Base-by-base conservation (phyloP, 2,113 vertebrate genomes). In the Sorex araneus region DNA sequence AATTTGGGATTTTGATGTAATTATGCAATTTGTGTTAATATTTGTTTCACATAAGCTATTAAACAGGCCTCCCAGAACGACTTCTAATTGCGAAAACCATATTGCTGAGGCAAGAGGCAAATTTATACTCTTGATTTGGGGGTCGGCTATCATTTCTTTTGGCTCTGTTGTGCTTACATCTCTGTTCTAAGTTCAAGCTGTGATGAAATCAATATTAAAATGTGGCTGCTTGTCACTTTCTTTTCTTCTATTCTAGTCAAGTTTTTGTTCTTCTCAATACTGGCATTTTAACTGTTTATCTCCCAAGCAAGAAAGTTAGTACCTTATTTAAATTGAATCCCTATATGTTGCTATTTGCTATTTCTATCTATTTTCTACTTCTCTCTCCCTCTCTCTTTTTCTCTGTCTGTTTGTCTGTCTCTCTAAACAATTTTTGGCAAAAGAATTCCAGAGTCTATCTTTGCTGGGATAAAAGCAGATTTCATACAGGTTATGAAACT, bases 11-110 rank as follows among this genome's bases (percentile, higher is more conserved):
- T 97, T 96, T 97, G 96, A 97, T 97, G 95, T 97, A 97, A 98
- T 98, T 97, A 97, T 95, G 95, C 96, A 96, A 98, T 97, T 98
- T 98, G 97, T 97, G 97, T 97, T 98, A 98, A 98, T 98, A 98
- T 98, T 98, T 98, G 97, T 97, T 98, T 97, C 97, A 4, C 96
- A 96, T 89, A 97, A 96, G 97, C 97, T 97, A 97, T 97, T 97
- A 95, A 97, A 93, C 91, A 96, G 97, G 94, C 95, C 95, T 97
- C 97, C 95, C 86, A 90, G 97, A 98, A 97, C 57, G 97, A 97
- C 96, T 87, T 81, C 96, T 98, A 97, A 97, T 94, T 96, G 97
- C 97, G 96, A 97, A 96, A 96, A 95, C 78, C 79, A 66, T 95
- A 97, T 45, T 90, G 96, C 94, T 89, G 96, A 97, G 95, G 97